These are phyloP conservation scores for Clusia tigrina DNA, from an alignment of 2,888 invertebrate species.

Conservation along the genomic window DNA sequence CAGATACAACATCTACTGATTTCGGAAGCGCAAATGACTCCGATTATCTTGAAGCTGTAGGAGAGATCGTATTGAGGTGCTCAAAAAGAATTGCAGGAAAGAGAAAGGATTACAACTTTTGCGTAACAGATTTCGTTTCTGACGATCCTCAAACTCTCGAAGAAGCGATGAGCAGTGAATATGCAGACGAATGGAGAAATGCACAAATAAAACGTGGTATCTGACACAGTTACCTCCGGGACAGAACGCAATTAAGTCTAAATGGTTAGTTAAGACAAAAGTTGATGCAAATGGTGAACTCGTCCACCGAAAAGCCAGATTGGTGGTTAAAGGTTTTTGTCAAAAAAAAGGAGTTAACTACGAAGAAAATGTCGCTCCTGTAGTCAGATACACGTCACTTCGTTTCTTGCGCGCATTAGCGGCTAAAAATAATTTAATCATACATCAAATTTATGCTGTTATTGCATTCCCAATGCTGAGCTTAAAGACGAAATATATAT, in stretches of 20 bases:
- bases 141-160: conserved; percentile 9
- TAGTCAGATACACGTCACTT: conserved; percentile 15
- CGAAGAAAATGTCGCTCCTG: background rate
- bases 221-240: conserved; percentile 17
- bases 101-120: conserved; percentile 1
- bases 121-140: background rate
- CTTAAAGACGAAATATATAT: conserved; percentile 17
- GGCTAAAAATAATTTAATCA: background rate
- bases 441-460: conserved; percentile 22
- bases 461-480: conserved; percentile 23
- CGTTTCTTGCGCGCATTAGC: background rate
- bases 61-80: background rate
- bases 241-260: conserved; percentile 22
- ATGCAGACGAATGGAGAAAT: conserved; percentile 25
- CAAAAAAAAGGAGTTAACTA: conserved; percentile 1
- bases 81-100: conserved; percentile 17
- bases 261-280: conserved; percentile 28
- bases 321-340: background rate
- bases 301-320: no score
- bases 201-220: background rate
- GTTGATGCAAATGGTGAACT: background rate
- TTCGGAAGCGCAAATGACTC: background rate
- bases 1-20: background rate
- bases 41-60: background rate
- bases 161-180: conserved; percentile 4